Evolutionary conservation across 2,888 invertebrate genomes (phyloP).

Genomic region (Orchestes rusci): DNA sequence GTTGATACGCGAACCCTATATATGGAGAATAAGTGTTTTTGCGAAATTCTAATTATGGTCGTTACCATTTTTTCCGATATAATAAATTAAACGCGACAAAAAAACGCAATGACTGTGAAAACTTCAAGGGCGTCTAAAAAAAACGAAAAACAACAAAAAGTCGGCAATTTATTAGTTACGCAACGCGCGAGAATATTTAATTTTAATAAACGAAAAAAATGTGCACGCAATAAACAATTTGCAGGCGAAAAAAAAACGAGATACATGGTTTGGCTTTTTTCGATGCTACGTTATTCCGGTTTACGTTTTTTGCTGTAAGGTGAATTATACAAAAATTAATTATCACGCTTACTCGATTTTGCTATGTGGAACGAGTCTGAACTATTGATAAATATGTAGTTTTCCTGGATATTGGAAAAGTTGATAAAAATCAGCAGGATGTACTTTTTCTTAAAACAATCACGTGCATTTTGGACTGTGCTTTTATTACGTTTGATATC

Average conservation of each 20-base stretch:
- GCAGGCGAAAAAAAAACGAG: not conserved
- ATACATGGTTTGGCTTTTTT: too few species aligned
- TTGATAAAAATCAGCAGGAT: too few species aligned
- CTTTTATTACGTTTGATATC: too few species aligned
- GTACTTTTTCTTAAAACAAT: conserved; percentile 11
- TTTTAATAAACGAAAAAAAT: conserved; percentile 22
- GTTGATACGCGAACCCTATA: too few species aligned
- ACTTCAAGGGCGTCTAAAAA: conserved; percentile 23
- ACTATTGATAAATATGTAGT: too few species aligned
- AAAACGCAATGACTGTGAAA: conserved; percentile 19
- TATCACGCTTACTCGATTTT: too few species aligned
- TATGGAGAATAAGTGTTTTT: conserved; percentile 12
- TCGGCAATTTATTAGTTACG: conserved; percentile 22
- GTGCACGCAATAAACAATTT: conserved; percentile 14
- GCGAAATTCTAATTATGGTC: conserved; percentile 14
- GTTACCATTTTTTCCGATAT: conserved; percentile 13
- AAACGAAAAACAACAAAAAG: conserved; percentile 20
- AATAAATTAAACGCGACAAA: conserved; percentile 15
- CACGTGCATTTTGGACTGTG: too few species aligned
- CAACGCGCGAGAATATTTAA: conserved; percentile 20
- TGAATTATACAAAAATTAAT: too few species aligned
- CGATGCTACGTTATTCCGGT: too few species aligned
- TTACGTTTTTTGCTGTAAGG: too few species aligned
- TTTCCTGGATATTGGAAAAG: too few species aligned
- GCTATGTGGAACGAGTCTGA: too few species aligned